A percentile compares a stretch with the other conserved stretches of the same genome.
Evolutionary conservation across 2,797 vertebrate genomes (phyloP).

Genomic region (Zalophus californianus): DNA sequence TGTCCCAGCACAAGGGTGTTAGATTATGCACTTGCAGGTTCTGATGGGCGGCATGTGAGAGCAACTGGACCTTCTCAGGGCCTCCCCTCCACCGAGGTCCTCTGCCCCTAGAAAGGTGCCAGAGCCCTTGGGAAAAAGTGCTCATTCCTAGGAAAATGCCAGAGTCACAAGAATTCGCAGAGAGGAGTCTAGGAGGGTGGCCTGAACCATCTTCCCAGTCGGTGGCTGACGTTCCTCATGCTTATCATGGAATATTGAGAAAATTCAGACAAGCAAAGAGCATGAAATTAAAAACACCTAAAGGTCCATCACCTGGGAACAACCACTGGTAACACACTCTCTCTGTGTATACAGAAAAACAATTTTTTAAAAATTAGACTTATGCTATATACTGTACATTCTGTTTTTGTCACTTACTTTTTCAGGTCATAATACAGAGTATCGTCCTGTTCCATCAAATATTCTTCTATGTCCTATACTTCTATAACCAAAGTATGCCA

Average conservation of each 20-base stretch:
- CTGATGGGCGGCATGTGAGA: accelerated
- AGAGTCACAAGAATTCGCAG: background rate
- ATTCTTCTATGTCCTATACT: background rate
- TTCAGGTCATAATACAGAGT: background rate
- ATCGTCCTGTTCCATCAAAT: background rate
- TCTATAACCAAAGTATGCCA: background rate
- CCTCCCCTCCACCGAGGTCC: accelerated
- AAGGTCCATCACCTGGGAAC: background rate
- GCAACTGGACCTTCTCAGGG: background rate
- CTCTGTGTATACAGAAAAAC: background rate
- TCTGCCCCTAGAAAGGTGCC: background rate
- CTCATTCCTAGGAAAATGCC: background rate
- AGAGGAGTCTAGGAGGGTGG: background rate
- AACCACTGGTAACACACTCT: background rate
- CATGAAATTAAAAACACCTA: background rate
- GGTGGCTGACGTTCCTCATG: background rate
- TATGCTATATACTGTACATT: background rate
- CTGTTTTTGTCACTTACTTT: background rate
- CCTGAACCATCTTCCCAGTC: background rate
- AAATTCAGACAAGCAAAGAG: background rate
- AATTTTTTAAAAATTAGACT: background rate
- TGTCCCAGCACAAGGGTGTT: conserved; percentile 33
- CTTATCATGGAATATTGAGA: background rate
- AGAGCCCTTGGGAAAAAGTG: background rate
- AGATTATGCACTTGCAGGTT: background rate